Base-by-base conservation (phyloP, 1,140 invertebrate species). In the Pteromalus puparum region DNA sequence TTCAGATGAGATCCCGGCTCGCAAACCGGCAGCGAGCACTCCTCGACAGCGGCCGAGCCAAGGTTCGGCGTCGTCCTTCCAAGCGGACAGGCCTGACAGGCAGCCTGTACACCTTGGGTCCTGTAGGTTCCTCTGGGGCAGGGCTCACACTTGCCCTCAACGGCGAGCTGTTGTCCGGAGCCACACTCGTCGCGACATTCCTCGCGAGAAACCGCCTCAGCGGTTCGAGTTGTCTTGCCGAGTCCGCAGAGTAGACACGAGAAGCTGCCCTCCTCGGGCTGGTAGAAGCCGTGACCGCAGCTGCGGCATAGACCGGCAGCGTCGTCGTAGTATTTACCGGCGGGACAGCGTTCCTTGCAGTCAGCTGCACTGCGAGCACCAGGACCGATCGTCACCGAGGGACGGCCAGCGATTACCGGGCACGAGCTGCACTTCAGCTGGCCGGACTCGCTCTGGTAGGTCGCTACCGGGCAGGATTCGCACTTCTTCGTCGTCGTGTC, bases 201-300 rank as follows among this genome's bases (percentile, higher is more conserved):
- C 90, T 96, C 96, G 83, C 94, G 94, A 0, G 98, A 98, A 3
- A 97, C 97, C 0, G 98, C 98, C 91, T 99, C 98, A 12, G 96
- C 96, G 6, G 97, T 98, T 73, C 98, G 94, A 0, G 98, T 99
- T 2, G 98, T 99, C 91, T 99, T 97, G 13, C 98, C 98, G 78
- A 98, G 94, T 3, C 97, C 97, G 90, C 98, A 99, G 1, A 98
- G 94, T 46, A 96, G 93, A 88, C 98, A 99, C 10, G 95, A 94
- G 93, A 99, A 99, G 67, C 97, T 96, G 0, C 98, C 98, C 93
- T 98, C 97, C 73, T 96, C 95, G 0, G 98, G 95, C 91, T 99
- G 98, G 91, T 97, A 99, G 91, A 98, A 98, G 10, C 98, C 98
- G 90, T 98, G 97, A 10, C 98, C 98, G 91, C 98, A 99, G 81